phyloP scores from a whole-genome alignment of 1,140 invertebrate species.

The Samia ricini region DNA sequence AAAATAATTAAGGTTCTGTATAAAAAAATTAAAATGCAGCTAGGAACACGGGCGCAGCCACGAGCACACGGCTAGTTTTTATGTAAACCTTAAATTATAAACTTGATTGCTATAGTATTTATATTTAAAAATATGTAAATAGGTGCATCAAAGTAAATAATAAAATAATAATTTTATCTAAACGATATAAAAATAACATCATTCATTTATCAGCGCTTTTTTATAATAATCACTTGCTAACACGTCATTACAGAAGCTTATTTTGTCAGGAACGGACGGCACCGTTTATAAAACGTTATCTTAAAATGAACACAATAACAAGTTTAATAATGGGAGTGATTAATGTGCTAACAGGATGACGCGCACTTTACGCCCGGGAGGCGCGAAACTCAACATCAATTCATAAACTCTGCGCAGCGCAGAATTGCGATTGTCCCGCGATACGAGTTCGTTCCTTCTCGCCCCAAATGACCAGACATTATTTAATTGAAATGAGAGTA shows the following conservation, averaged over 20 bases:
- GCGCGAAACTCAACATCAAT: conserved; percentile 54
- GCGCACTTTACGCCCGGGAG: conserved; percentile 56
- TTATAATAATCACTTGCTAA: conserved; percentile 25
- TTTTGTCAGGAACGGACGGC: conserved; percentile 71
- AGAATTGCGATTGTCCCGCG: conserved; percentile 15
- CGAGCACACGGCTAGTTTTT: too few species aligned
- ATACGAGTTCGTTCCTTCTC: conserved; percentile 21
- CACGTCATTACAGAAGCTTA: conserved; percentile 74
- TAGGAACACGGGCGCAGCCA: too few species aligned
- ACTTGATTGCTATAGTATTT: too few species aligned
- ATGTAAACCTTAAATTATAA: too few species aligned
- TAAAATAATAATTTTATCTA: not conserved
- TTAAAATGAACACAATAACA: conserved; percentile 76
- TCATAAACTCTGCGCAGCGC: conserved; percentile 25
- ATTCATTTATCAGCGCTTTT: not conserved
- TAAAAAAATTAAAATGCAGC: too few species aligned
- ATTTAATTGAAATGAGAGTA: conserved; percentile 75
- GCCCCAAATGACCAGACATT: conserved; percentile 76
- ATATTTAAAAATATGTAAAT: conserved; percentile 10
- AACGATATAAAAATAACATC: not conserved
- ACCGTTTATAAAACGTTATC: conserved; percentile 76
- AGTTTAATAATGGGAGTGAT: conserved; percentile 75
- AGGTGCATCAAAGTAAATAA: conserved; percentile 23
- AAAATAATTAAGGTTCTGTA: too few species aligned
- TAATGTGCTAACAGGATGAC: conserved; percentile 74